Evolutionary conservation across 2,888 invertebrate species (phyloP), one percentile per base, ranked within the genome.

Genomic region (Clitarchus hookeri): DNA sequence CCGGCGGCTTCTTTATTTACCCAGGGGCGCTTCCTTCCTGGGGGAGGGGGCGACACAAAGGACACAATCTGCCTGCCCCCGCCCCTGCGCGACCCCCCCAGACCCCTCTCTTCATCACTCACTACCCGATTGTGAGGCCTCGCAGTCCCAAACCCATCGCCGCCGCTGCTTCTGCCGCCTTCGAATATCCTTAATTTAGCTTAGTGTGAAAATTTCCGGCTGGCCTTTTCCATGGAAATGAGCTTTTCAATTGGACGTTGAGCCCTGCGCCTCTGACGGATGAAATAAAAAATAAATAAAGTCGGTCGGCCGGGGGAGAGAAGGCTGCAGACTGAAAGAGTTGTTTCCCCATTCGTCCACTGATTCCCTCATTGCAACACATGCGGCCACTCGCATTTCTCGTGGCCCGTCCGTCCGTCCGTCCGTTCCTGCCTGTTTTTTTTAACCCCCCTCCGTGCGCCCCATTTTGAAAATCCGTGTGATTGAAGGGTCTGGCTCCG

Each of bases 231-330:
- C 65, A 65, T 65, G 65, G 65, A 65, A 65, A 65, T 65, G 65
- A 65, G 65, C 65, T 65, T 65, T 65, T 65, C 65, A 65, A 65
- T 48, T 65, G 65, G 65, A 65, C 65, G 65, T 65, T 23, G 53
- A 65, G 65, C n/a, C 23, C 23, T 19, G 65, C 16, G 65, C 65
- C 65, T 65, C n/a, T 65, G 65, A 65, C 48, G 48, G 1, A 48
- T 6, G 48, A 48, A 4, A n/a, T 65, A 65, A 65, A 65, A 65
- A 65, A n/a, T n/a, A 65, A 65, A 23, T 16, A n/a, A 23, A 65
- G 65, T 13, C 19, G 16, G 16, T 23, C 65, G 65, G 3, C n/a
- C 16, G 65, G 8, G n/a, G n/a, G 65, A 65, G 19, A 65, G 48
- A 48, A 48, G 48, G 16, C 65, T 65, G 65, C 65, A 65, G 65